Evolutionary conservation across 2,797 vertebrate species (phyloP).

Genomic region (Neostethus bicornis): DNA sequence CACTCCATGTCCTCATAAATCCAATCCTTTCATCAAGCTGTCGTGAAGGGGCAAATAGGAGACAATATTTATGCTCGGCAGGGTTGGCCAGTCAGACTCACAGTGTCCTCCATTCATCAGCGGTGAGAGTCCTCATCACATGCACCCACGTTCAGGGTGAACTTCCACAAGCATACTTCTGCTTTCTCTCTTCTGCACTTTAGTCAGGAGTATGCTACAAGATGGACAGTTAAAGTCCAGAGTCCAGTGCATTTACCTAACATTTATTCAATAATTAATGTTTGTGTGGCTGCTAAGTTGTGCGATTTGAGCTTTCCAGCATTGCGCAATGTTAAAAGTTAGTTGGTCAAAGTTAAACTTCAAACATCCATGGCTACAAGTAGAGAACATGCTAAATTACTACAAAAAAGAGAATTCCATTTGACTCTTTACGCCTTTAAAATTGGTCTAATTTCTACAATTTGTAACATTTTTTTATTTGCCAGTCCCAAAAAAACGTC

Average conservation of each 20-base stretch:
- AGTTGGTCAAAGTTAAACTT: conserved; percentile 11
- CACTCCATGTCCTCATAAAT: conserved; percentile 27
- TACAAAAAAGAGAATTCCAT: background rate
- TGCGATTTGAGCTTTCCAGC: conserved; percentile 12
- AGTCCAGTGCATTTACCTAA: conserved; percentile 28
- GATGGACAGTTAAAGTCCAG: conserved; percentile 30
- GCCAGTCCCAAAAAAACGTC: too few species aligned
- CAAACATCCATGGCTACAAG: background rate
- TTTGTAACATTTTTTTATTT: too few species aligned
- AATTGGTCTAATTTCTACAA: background rate
- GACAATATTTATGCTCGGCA: conserved; percentile 47
- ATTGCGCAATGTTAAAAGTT: conserved; percentile 13
- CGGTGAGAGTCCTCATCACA: conserved; percentile 36
- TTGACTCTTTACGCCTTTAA: background rate
- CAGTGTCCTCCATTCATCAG: conserved; percentile 51
- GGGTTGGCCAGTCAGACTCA: conserved; percentile 22
- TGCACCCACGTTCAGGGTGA: conserved; percentile 42
- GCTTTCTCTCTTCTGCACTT: conserved; percentile 26
- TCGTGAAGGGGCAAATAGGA: conserved; percentile 28
- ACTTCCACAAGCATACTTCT: conserved; percentile 35
- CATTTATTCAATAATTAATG: conserved; percentile 63
- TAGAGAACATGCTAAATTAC: background rate
- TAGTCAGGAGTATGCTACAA: conserved; percentile 29
- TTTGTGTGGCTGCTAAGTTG: conserved; percentile 27
- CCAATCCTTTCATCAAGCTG: conserved; percentile 7